Base-by-base conservation (phyloP, 2,888 invertebrate species). In the Mythimna lalbum region DNA sequence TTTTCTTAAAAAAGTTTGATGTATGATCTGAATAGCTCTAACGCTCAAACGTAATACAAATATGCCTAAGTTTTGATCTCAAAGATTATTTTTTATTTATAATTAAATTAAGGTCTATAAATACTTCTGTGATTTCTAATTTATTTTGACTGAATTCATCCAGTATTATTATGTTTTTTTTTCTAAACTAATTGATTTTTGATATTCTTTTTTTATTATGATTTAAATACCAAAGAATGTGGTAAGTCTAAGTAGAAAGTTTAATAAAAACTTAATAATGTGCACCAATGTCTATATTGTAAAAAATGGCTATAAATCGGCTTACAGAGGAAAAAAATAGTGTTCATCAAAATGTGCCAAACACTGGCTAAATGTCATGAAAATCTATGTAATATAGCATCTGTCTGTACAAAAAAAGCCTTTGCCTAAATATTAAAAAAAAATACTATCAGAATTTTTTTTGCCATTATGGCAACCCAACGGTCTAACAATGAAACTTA, bases 281-380 rank as follows among this genome's bases (percentile, higher is more conserved):
- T 75, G 43, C 52, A 82, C 57, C 21, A 50, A 73, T 68, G 59
- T 70, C 27, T 57, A 68, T 77, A 80, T 70, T 78, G 52, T 71
- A 72, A 69, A 72, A 74, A 73, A 72, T 63, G 69, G 53, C 76
- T 79, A 86, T 74, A 73, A 73, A 76, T 77, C 49, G 78, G 78
- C 78, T 83, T 81, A 79, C 63, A 82, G 57, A 76, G 49, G 53
- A 79, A 75, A 76, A 43, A 80, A 76, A 84, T 88, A 89, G 93
- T 94, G 93, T 93, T 94, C 92, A 93, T 87, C 84, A 79, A 83
- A 78, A 87, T 91, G 94, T 94, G 94, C 94, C 94, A 94, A 94
- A 92, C 80, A 79, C 89, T 91, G 93, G 93, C 92, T 84, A 81
- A 86, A 82, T 82, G 76, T 84, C 79, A 81, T 80, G 80, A 71